Evolutionary conservation across 2,113 vertebrate genomes (phyloP), one percentile per base, ranked within the genome.

Genomic region (Bufo gargarizans): DNA sequence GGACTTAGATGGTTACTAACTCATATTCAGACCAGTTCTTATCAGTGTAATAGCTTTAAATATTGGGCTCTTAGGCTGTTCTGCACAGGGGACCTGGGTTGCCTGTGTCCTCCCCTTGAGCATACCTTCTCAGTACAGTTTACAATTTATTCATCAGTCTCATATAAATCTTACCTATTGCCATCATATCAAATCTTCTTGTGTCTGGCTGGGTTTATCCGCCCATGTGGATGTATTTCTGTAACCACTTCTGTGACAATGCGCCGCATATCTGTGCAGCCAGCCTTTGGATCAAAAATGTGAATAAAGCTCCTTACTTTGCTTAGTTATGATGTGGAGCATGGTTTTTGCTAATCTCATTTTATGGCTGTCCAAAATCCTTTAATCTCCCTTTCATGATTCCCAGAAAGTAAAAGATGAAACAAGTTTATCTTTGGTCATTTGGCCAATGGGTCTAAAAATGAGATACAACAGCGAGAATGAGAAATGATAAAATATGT

Each of bases 341-440:
- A 59, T 22, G 53, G 22, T 80, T 80, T 76, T 17, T 80, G 53
- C 22, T 80, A 80, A 80, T 80, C 77, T 80, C n/a, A 80, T 59
- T 80, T 80, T 43, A 80, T 80, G 77, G 77, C 55, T 56, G 43
- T 58, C 77, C 55, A 59, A 59, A 80, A 80, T 80, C 77, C 77
- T 45, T 45, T 81, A 81, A 81, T 76, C 78, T 14, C 17, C 22
- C 33, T 81, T 58, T 59, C 78, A 59, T 81, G 50, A 78, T 14
- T 22, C 50, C 49, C 76, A 80, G 22, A 58, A 81, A 79, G 53
- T 79, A 22, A 56, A 33, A 10, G n/a, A 77, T 49, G 74, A 50
- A 19, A 77, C 74, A 79, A 43, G 56, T 58, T 22, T 22, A 12
- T 43, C 53, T 80, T 59, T 8, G 22, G 22, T n/a, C 33, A 6